These are phyloP conservation scores for Galendromus occidentalis DNA, from an alignment of 1,140 invertebrate genomes.

Conservation along the genomic window DNA sequence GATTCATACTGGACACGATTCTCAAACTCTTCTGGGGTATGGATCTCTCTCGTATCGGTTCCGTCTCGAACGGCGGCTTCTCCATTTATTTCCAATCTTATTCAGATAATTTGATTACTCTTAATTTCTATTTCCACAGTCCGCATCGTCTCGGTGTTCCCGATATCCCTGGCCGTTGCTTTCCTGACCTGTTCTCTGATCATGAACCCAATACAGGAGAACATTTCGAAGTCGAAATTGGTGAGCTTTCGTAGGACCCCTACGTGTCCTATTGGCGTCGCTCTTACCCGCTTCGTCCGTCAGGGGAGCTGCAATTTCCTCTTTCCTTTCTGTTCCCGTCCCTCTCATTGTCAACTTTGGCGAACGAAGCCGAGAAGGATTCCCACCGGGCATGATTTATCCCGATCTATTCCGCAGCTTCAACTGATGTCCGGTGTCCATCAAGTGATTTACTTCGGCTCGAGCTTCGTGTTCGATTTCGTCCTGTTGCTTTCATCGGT, in stretches of 20 bases:
- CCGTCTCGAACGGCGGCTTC: too few relatives aligned
- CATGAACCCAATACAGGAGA: constrained; percentile 19
- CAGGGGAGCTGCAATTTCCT: too few relatives aligned
- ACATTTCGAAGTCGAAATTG: constrained; percentile 15
- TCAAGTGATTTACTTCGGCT: neutral
- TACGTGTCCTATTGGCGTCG: too few relatives aligned
- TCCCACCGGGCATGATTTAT: neutral
- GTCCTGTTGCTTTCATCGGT: neutral
- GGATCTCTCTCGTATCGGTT: neutral
- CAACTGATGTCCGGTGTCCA: constrained; percentile 8
- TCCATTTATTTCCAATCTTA: too few relatives aligned
- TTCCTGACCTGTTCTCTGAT: constrained; percentile 18
- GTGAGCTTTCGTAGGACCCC: neutral
- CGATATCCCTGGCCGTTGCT: constrained; percentile 18
- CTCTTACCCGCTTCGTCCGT: too few relatives aligned
- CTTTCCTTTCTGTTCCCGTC: too few relatives aligned
- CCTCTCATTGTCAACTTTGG: too few relatives aligned
- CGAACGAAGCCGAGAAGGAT: too few relatives aligned
- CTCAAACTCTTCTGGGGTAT: neutral
- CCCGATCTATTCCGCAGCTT: neutral
- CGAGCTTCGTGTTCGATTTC: constrained; percentile 3
- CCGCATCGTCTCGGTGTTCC: neutral
- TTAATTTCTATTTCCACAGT: neutral
- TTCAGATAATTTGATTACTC: too few relatives aligned
- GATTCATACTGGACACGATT: neutral